Base-by-base conservation (phyloP, 2,888 invertebrate genomes). In the Pachycephus smyrnensis region DNA sequence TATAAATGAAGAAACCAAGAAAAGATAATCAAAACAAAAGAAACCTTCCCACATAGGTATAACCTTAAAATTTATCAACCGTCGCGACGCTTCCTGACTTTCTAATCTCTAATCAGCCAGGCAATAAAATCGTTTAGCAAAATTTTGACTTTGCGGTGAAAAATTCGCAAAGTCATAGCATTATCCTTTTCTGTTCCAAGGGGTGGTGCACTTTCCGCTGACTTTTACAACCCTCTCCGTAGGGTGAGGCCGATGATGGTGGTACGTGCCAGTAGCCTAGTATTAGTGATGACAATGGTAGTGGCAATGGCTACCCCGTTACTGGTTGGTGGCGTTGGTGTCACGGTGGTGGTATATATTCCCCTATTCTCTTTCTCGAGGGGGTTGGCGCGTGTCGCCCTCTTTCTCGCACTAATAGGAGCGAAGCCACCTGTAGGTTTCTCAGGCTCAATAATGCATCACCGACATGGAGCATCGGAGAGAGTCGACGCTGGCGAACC, bases 381-480 rank as follows among this genome's bases (percentile, higher is more conserved):
- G 79, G 76, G 80, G 79, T 76, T 79, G 36, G 35, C n/a, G 15
- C 23, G 33, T 33, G n/a, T 30, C 82, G 73, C 82, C 82, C 82
- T 85, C 85, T 83, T 83, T 83, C 82, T 83, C 77, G 79, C 81
- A 81, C 86, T 85, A 88, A 88, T 87, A 84, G 88, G 84, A 86
- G 84, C 83, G 84, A 82, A 84, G 85, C 87, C 90, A 90, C 90
- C 90, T 90, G 90, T 86, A 84, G 83, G 86, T 86, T 90, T 90
- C 90, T 86, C 90, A 90, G 89, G 88, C 90, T 90, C 88, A 90
- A 90, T 90, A 90, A 90, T 90, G 89, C 90, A 90, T 81, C 81
- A 84, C 79, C 83, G 85, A 86, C 86, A 83, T 84, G 83, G 84
- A 82, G 85, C 86, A 86, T 82, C 84, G 87, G 80, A 82, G 84